Evolutionary conservation across 2,888 invertebrate species (phyloP).

Genomic region (Hanleya hanleyi): DNA sequence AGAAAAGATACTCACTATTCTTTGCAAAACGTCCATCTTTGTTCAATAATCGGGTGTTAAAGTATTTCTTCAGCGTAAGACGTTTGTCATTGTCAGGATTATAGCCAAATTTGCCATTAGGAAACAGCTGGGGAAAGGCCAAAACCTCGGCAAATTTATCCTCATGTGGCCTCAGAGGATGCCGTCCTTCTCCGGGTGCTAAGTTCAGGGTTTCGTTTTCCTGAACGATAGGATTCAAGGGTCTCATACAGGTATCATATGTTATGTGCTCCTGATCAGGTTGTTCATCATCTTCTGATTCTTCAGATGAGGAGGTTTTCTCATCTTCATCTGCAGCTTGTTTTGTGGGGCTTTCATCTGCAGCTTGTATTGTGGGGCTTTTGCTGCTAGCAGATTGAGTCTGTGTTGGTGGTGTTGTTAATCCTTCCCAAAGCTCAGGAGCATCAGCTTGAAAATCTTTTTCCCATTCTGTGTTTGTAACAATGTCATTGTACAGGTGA

Average conservation of each 20-base stretch:
- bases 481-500: neutral
- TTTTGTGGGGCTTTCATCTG: no score
- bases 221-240: neutral
- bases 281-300: neutral
- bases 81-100: neutral
- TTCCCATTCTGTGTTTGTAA: neutral
- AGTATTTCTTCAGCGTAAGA: conserved; percentile 28
- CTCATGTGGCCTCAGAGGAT: conserved; percentile 9
- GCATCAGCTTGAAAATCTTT: neutral
- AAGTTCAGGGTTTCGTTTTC: conserved; percentile 13
- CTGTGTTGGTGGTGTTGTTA: neutral
- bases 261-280: neutral
- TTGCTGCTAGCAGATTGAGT: no score
- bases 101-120: conserved; percentile 27
- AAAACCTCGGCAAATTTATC: conserved; percentile 28
- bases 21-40: conserved; percentile 33
- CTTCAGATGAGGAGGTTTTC: neutral
- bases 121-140: conserved; percentile 32
- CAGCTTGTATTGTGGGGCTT: no score
- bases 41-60: conserved; percentile 26
- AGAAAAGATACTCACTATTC: conserved; percentile 40
- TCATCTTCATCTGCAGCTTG: neutral
- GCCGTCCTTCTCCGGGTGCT: conserved; percentile 29
- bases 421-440: neutral
- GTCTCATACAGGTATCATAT: conserved; percentile 27